phyloP scores from a whole-genome alignment of 2,113 vertebrate genomes.

The Greenwoodochromis staneri region DNA sequence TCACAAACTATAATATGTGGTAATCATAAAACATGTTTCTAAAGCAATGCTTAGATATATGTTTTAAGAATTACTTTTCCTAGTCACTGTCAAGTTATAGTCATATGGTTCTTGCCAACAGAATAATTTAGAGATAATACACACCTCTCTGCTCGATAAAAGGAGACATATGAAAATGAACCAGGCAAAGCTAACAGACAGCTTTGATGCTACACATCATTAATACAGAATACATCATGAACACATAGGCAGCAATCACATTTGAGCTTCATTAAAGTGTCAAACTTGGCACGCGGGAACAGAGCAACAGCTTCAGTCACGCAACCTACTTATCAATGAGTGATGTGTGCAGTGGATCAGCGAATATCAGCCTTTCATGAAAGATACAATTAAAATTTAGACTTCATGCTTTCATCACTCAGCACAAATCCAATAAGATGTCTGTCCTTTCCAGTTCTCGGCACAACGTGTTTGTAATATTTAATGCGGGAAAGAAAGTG shows the following conservation, averaged over 20 bases:
- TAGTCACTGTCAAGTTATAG: background rate
- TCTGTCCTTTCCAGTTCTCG: background rate
- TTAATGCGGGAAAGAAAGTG: background rate
- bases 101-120: background rate
- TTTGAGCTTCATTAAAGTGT: slow-evolving; percentile 5
- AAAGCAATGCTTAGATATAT: background rate
- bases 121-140: background rate
- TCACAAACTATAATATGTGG: background rate
- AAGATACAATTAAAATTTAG: background rate
- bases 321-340: slow-evolving; percentile 20
- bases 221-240: slow-evolving; percentile 24
- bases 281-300: background rate
- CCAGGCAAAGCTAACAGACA: background rate
- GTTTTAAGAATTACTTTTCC: background rate
- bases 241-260: slow-evolving; percentile 2
- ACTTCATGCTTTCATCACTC: slow-evolving; percentile 12
- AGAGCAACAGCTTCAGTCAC: background rate
- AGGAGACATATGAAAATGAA: background rate
- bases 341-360: background rate
- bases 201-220: background rate
- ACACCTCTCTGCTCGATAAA: background rate
- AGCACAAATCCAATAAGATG: slow-evolving; percentile 14
- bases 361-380: background rate
- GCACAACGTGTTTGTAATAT: background rate
- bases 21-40: background rate